Evolutionary conservation across 2,888 invertebrate species (phyloP), one percentile per base, ranked within the genome.

Genomic region (Phaonia tiefii): DNA sequence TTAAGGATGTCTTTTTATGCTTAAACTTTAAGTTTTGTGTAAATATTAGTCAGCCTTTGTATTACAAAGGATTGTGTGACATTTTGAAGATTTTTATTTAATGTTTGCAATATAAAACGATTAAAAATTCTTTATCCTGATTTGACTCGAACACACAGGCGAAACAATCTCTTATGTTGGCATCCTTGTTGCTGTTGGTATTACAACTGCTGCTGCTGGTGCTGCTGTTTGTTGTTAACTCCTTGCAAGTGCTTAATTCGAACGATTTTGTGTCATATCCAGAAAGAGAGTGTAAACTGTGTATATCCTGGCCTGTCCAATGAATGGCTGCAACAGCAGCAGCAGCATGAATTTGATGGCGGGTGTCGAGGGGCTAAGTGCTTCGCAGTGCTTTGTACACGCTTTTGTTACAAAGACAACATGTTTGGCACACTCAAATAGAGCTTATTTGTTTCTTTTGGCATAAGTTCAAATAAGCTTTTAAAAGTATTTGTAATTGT

Each of bases 391-490:
- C 39, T 31, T n/a, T n/a, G n/a, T n/a, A n/a, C n/a, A 31, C 37
- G 58, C 63, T 63, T 63, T 63, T 20, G 63, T 63, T 63, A 42
- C 63, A 63, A 42, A 42, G 63, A 42, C 63, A 63, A 63, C 63
- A 63, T 63, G 63, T 63, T 63, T 63, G 63, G 63, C 63, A 63
- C 22, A 63, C 22, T 22, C 63, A 63, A 63, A 63, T 22, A 42
- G 39, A 63, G 63, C 63, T 42, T 42, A 63, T 39, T 63, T 63
- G 63, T 63, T 42, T 63, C 63, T 22, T 63, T 78, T 69, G 79
- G 79, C 79, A 66, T 20, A n/a, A 49, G 54, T 70, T 71, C 79
- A 79, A 79, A 79, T 70, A 79, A 65, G 79, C 70, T 79, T 74
- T 79, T 66, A 70, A 66, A 74, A 74, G 65, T 74, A 66, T 79